Evolutionary conservation across 2,797 vertebrate species (phyloP), one percentile per base, ranked within the genome.

Genomic region (Periophthalmus magnuspinnatus): DNA sequence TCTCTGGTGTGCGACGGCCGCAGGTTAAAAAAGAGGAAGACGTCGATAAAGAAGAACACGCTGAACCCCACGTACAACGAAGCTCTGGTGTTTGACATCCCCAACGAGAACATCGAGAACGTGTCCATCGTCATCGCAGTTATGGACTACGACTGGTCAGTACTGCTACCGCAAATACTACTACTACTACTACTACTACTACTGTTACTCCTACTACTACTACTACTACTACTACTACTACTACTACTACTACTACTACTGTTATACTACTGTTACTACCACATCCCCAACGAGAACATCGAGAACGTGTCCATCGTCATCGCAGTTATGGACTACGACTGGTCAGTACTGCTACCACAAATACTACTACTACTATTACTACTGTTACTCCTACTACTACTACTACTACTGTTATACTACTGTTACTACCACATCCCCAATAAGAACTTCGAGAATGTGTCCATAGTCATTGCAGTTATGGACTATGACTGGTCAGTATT

Each of bases 81-180:
- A 90, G 97, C 96, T 0, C 93, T 98, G 41, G 97, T 98, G 74
- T 98, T 98, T 68, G 96, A 98, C 84, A 96, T 98, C 76, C 95
- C 96, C 36, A 95, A 96, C 0, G 96, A 97, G 88, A 97, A 96
- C 67, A 96, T 97, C 57, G 95, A 97, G 78, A 95, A 91, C 0
- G 95, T 98, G 62, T 95, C 94, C 79, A 92, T 98, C 82, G 91
- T 97, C 85, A 95, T 98, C 24, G 95, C 97, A 0, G 96, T 98
- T 84, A 96, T 98, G 85, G 97, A 98, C 90, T 98, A 98, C 5
- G 97, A 98, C 85, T 97, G 97, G 96, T 97, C 91, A 94, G 95
- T 63, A 0, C 10, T 33, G 72, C 1, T 55, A 36, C 56, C 10
- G 24, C 55, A 24, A 52, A 4, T n/a, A 52, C 19, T 52, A 52